A percentile compares a stretch with the other conserved stretches of the same genome.
phyloP scores from a whole-genome alignment of 2,888 invertebrate genomes.

The Cheilosia vernalis region DNA sequence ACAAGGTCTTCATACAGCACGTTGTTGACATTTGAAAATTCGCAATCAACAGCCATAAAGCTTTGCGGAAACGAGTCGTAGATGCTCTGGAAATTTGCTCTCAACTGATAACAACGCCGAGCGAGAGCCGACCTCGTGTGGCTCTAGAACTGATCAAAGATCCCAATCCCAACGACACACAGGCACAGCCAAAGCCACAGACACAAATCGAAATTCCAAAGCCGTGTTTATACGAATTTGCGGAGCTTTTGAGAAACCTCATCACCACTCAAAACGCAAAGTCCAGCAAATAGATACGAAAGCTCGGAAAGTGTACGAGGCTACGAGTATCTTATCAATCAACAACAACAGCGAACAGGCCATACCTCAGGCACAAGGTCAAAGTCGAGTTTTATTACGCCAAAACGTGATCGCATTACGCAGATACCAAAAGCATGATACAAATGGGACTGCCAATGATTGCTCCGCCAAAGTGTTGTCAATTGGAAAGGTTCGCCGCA shows the following conservation, averaged over 20 bases:
- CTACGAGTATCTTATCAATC: conserved; percentile 51
- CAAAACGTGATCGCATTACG: conserved; percentile 11
- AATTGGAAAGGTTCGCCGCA: not conserved
- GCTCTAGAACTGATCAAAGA: conserved; percentile 24
- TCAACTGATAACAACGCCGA: conserved; percentile 12
- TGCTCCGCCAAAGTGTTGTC: too few relatives aligned
- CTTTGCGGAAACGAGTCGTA: not conserved
- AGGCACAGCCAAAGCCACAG: not conserved
- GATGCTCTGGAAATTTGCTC: too few relatives aligned
- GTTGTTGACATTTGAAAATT: conserved; percentile 14
- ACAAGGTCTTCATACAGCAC: not conserved
- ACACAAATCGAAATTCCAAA: not conserved
- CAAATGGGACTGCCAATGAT: not conserved
- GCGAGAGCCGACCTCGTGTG: not conserved
- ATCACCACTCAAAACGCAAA: not conserved
- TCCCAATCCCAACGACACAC: conserved; percentile 19
- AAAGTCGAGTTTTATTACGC: conserved; percentile 41
- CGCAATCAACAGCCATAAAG: conserved; percentile 16
- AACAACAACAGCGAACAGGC: conserved; percentile 13
- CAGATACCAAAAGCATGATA: not conserved
- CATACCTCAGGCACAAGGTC: conserved; percentile 31
- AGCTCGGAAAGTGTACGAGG: conserved; percentile 20
- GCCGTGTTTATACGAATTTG: not conserved
- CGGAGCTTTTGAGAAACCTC: conserved; percentile 12
- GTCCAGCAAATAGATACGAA: conserved; percentile 11